Evolutionary conservation across 2,797 vertebrate species (phyloP), one percentile per base, ranked within the genome.

Genomic region (Florisuga fusca): DNA sequence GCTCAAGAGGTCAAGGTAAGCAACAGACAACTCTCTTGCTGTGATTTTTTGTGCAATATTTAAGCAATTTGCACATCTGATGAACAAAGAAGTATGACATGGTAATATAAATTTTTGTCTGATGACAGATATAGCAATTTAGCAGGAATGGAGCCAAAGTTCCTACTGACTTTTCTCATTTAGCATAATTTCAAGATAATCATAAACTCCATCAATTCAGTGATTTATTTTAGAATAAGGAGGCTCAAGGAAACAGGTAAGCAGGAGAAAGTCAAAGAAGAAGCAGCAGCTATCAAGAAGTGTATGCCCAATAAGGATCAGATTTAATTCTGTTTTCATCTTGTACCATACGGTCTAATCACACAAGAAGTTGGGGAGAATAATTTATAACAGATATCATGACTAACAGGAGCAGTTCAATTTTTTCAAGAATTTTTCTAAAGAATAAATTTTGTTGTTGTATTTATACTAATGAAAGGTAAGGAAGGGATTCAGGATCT

Each of bases 401-500:
- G 58, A 94, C 84, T 93, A 82, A 78, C 61, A 93, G 75, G 19
- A 88, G 75, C 26, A 87, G 38, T 91, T 88, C 6, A 25, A 50
- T 68, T 93, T 94, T 96, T 92, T 62, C 22, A 67, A 62, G 34
- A 54, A 79, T 89, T 96, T 95, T 94, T 93, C 33, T 87, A 90
- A 95, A 51, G 66, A 94, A 75, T 94, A 36, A 71, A 85, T 92
- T 88, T 95, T 86, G 89, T 95, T 90, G 54, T 84, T 92, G 91
- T 94, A 86, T 94, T 74, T 95, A 84, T 82, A 57, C 64, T 95
- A 95, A 96, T 94, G 94, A 96, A 68, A 94, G 77, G 21, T 94
- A 79, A 97, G 96, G 94, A 95, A 91, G 63, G 77, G 93, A 96
- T 81, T 84, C 38, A 96, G 74, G 84, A 64, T 93, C 96, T 89